Conservation (phyloP, 2,797 vertebrate species). For the Merluccius polli region DNA sequence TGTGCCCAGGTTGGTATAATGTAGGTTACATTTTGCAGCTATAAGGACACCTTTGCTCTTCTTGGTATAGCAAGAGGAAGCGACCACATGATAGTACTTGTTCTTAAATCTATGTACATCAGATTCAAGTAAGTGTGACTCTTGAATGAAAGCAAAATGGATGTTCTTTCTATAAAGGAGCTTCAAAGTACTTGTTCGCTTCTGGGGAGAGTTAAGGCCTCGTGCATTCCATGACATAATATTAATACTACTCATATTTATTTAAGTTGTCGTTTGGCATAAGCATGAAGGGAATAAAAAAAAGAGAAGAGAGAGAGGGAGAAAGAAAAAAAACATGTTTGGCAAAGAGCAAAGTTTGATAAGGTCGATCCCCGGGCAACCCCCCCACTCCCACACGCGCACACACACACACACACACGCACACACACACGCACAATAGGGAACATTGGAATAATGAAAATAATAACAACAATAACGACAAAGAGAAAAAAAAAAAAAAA, state of each 20-base stretch:
- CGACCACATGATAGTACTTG: slow-evolving; percentile 1
- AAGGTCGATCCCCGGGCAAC: neutral
- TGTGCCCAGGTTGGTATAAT: no score
- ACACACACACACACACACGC: no score
- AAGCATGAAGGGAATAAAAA: neutral
- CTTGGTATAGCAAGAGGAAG: neutral
- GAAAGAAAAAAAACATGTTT: no score
- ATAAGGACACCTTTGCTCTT: slow-evolving; percentile 12
- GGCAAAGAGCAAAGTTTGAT: neutral
- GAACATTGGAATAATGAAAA: no score
- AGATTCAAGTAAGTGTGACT: slow-evolving; percentile 5
- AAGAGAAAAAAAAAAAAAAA: no score
- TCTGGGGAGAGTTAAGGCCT: slow-evolving; percentile 4
- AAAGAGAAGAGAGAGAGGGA: no score
- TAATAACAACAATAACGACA: no score
- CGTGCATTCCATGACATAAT: slow-evolving; percentile 7
- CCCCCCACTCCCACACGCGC: no score
- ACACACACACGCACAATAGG: no score
- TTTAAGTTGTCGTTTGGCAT: slow-evolving; percentile 3
- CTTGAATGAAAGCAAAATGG: slow-evolving; percentile 13
- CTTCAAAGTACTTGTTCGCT: slow-evolving; percentile 5
- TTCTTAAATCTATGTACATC: slow-evolving; percentile 9
- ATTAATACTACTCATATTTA: slow-evolving; percentile 6
- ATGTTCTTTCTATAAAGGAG: neutral
- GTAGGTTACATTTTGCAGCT: neutral